A percentile compares a stretch with the other conserved stretches of the same genome.
Conservation (phyloP, 2,797 vertebrate species). For the Decapterus maruadsi region DNA sequence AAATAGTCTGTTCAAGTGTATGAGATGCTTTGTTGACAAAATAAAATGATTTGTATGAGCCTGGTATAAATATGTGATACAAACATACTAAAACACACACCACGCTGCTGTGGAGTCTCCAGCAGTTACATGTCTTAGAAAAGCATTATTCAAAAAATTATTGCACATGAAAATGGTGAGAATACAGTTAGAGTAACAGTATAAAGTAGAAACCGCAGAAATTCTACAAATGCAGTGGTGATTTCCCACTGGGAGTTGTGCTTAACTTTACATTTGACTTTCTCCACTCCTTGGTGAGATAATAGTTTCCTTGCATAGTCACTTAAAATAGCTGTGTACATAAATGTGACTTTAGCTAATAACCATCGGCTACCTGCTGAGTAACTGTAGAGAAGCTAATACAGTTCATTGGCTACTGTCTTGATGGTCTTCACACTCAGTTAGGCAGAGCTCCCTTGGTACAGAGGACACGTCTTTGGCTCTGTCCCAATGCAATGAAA, state of each 20-base stretch:
- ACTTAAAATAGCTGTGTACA: conserved; percentile 46
- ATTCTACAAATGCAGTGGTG: conserved; percentile 10
- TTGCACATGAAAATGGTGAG: conserved; percentile 58
- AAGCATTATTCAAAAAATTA: conserved; percentile 42
- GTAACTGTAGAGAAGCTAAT: conserved; percentile 53
- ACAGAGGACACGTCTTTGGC: conserved; percentile 60
- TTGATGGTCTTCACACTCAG: conserved; percentile 72
- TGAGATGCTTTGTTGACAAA: conserved; percentile 70
- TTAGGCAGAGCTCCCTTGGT: conserved; percentile 55
- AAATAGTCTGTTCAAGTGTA: conserved; percentile 64
- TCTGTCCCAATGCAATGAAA: conserved; percentile 58
- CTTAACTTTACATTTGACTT: conserved; percentile 27
- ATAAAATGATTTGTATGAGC: conserved; percentile 68
- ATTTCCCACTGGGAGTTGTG: conserved; percentile 26
- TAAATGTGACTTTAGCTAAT: conserved; percentile 53
- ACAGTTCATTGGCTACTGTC: conserved; percentile 47
- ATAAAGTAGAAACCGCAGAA: conserved; percentile 22
- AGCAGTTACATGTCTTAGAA: conserved; percentile 31
- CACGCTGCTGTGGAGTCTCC: conserved; percentile 7
- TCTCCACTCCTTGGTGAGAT: conserved; percentile 25
- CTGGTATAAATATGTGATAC: conserved; percentile 53
- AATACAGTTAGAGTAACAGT: conserved; percentile 12
- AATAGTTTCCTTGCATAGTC: conserved; percentile 59
- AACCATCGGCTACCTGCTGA: conserved; percentile 60
- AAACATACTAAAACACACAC: conserved; percentile 34